Evolutionary conservation across 2,888 invertebrate species (phyloP).

Genomic region (Macrosoma leucophasiata): DNA sequence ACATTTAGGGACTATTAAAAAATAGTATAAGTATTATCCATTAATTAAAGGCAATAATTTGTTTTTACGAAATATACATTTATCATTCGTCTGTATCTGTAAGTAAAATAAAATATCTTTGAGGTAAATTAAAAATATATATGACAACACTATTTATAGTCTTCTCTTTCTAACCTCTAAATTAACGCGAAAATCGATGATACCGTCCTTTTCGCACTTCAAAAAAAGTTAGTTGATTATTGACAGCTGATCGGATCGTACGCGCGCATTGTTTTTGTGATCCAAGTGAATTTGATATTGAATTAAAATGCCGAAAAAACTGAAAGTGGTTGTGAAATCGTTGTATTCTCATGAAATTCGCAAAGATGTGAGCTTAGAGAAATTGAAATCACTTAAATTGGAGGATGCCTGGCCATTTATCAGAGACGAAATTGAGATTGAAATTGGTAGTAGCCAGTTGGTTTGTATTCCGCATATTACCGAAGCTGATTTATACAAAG

Average conservation of each 20-base stretch:
- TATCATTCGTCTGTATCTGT: too few species aligned
- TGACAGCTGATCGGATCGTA: conserved; percentile 27
- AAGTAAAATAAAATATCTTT: too few species aligned
- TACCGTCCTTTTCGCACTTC: conserved; percentile 8
- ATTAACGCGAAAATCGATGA: conserved; percentile 12
- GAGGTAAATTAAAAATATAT: not conserved
- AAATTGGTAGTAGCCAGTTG: conserved; percentile 67
- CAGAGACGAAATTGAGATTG: conserved; percentile 69
- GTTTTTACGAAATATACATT: too few species aligned
- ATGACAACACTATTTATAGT: conserved; percentile 5
- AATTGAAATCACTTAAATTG: conserved; percentile 60
- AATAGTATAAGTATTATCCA: too few species aligned
- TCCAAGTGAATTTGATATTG: conserved; percentile 16
- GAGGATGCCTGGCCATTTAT: conserved; percentile 74
- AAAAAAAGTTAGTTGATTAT: conserved; percentile 34
- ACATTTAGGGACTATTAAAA: too few species aligned
- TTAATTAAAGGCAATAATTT: too few species aligned
- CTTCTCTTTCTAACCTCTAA: conserved; percentile 14
- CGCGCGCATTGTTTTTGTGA: conserved; percentile 25
- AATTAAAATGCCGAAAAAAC: conserved; percentile 65
- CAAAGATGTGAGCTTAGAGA: conserved; percentile 67
- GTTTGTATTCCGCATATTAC: conserved; percentile 72
- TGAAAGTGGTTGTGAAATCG: conserved; percentile 68
- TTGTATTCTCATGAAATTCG: conserved; percentile 69
- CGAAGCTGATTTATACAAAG: conserved; percentile 66